Conservation (phyloP, 2,113 vertebrate species). For the Gracilinanus agilis region DNA sequence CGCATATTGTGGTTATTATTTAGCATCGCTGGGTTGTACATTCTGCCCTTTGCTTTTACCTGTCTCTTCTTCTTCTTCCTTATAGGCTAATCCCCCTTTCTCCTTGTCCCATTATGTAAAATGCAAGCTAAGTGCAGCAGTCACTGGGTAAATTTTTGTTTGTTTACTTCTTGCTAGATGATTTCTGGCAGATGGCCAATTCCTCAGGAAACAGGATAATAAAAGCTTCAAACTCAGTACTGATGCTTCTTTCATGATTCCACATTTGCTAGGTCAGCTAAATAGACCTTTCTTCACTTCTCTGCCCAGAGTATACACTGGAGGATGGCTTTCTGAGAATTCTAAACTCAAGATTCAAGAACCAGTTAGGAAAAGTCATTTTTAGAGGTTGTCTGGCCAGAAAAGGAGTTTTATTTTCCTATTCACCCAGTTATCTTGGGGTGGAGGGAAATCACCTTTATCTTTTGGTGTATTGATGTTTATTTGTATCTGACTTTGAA, state of each 20-base stretch:
- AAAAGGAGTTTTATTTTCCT: constrained; percentile 33
- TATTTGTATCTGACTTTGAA: constrained; percentile 5
- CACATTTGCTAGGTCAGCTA: neutral
- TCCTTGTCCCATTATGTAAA: neutral
- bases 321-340: neutral
- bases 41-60: neutral
- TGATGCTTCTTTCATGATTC: constrained; percentile 2
- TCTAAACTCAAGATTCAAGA: constrained; percentile 32
- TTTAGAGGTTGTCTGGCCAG: neutral
- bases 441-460: neutral
- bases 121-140: neutral
- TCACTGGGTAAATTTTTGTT: neutral
- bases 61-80: neutral
- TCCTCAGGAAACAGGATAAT: constrained; percentile 39
- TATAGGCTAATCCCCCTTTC: neutral
- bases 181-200: neutral
- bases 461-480: neutral
- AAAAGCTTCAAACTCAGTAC: neutral
- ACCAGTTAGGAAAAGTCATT: constrained; percentile 1
- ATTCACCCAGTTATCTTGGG: neutral
- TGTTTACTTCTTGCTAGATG: constrained; percentile 1
- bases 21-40: neutral
- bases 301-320: neutral
- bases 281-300: neutral
- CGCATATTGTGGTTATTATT: neutral